Percentiles rank a stretch among this genome's conserved stretches.
Evolutionary conservation across 2,797 vertebrate genomes (phyloP).

Genomic region (Sebastes melanostomus): DNA sequence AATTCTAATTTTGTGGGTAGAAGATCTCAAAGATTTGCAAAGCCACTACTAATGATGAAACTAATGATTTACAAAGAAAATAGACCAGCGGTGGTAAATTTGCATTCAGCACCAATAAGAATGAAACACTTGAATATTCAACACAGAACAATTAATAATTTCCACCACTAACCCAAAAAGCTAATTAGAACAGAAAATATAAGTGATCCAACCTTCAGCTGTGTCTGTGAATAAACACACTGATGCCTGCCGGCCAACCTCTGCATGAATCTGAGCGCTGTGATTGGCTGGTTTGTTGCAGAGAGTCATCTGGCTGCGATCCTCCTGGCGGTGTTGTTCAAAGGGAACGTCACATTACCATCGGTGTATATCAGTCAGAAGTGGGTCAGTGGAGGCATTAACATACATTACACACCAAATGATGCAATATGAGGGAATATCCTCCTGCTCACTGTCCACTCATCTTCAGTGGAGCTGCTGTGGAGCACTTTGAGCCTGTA

Average conservation of each 20-base stretch:
- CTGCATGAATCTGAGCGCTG: conserved; percentile 2
- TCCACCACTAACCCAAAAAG: conserved; percentile 45
- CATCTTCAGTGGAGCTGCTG: neutral
- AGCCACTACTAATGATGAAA: conserved; percentile 1
- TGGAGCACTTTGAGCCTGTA: neutral
- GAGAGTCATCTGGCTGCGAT: conserved; percentile 53
- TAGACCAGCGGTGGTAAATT: conserved; percentile 33
- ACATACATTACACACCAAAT: conserved; percentile 60
- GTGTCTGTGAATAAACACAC: conserved; percentile 57
- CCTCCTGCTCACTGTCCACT: conserved; percentile 13
- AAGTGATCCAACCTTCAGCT: conserved; percentile 49
- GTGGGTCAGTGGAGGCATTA: conserved; percentile 74
- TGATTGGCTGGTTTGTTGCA: conserved; percentile 61
- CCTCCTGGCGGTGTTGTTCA: conserved; percentile 59
- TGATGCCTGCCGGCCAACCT: conserved; percentile 55
- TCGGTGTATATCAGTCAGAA: conserved; percentile 64
- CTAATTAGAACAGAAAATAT: conserved; percentile 61
- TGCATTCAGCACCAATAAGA: conserved; percentile 39
- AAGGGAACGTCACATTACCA: conserved; percentile 55
- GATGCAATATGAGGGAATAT: conserved; percentile 60
- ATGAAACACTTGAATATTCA: conserved; percentile 44
- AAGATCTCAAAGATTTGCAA: conserved; percentile 29
- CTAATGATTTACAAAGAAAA: conserved; percentile 32
- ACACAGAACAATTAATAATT: conserved; percentile 28
- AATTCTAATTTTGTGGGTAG: neutral